Percentiles rank a stretch among this genome's conserved stretches.
phyloP scores from a whole-genome alignment of 2,113 vertebrate species.

The Dromas ardeola region DNA sequence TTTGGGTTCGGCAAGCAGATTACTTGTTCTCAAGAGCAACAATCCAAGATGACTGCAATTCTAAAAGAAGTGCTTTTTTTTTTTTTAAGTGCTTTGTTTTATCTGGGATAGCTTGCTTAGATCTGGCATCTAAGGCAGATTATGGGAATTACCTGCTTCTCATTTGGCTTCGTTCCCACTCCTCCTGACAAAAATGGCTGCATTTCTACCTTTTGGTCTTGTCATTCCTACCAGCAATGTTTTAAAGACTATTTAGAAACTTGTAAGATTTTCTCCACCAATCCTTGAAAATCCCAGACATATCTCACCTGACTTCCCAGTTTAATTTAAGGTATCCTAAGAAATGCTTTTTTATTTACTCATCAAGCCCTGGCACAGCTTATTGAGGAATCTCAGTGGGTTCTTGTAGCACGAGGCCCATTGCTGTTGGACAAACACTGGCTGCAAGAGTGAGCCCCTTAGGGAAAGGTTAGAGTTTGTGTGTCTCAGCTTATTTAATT shows the following conservation, averaged over 20 bases:
- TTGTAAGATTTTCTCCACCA: neutral
- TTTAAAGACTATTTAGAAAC: neutral
- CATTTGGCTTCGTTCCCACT: neutral
- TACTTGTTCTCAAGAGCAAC: fast-evolving
- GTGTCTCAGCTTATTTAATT: neutral
- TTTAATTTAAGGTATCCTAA: neutral
- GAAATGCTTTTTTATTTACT: no score
- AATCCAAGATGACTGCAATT: neutral
- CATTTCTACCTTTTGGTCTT: neutral
- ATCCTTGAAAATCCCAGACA: neutral
- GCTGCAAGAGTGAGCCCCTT: neutral
- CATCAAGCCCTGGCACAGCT: no score
- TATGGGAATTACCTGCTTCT: neutral
- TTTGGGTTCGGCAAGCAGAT: neutral
- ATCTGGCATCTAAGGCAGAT: neutral
- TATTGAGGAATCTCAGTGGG: neutral
- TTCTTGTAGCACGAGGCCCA: neutral
- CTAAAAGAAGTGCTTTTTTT: neutral
- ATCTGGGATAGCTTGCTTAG: neutral
- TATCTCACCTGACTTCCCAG: neutral
- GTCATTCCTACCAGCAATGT: neutral
- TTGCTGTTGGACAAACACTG: neutral
- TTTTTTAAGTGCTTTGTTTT: neutral
- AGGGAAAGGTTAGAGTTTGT: neutral
- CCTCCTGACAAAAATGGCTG: neutral